Evolutionary conservation across 2,113 vertebrate genomes (phyloP).

Genomic region (Tiliqua scincoides): DNA sequence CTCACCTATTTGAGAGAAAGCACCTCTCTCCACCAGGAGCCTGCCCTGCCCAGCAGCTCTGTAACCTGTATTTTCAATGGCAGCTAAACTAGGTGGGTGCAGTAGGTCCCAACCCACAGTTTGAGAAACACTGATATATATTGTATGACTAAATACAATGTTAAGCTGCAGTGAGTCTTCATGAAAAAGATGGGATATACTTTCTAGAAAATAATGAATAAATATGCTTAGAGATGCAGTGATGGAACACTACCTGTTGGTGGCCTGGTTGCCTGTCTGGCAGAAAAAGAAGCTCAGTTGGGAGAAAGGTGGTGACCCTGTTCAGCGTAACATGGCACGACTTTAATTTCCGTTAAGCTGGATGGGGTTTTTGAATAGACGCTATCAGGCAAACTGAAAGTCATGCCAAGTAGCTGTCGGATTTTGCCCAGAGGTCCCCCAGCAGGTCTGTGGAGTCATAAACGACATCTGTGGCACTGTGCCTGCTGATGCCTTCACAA

Average conservation of each 20-base stretch:
- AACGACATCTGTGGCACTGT: slow-evolving; percentile 19
- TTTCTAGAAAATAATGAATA: no score
- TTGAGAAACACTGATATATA: no score
- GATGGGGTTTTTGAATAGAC: slow-evolving; percentile 26
- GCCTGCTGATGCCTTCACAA: slow-evolving; percentile 9
- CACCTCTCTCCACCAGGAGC: no score
- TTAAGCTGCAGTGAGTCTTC: no score
- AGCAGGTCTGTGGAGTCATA: slow-evolving; percentile 33
- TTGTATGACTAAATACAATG: no score
- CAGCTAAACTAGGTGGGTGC: no score
- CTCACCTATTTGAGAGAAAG: no score
- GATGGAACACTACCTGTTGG: background rate
- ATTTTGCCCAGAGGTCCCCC: slow-evolving; percentile 46
- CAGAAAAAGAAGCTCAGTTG: background rate
- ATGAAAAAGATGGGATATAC: no score
- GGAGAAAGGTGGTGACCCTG: background rate
- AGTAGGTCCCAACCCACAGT: no score
- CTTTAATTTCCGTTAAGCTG: slow-evolving; percentile 46
- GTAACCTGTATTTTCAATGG: no score
- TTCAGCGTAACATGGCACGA: slow-evolving; percentile 4
- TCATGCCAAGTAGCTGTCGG: slow-evolving; percentile 38
- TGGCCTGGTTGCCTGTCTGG: background rate
- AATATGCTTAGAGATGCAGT: background rate
- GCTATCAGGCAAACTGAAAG: slow-evolving; percentile 32
- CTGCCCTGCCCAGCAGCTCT: no score